Evolutionary conservation across 2,797 vertebrate species (phyloP).

Genomic region (Aselliscus stoliczkanus): DNA sequence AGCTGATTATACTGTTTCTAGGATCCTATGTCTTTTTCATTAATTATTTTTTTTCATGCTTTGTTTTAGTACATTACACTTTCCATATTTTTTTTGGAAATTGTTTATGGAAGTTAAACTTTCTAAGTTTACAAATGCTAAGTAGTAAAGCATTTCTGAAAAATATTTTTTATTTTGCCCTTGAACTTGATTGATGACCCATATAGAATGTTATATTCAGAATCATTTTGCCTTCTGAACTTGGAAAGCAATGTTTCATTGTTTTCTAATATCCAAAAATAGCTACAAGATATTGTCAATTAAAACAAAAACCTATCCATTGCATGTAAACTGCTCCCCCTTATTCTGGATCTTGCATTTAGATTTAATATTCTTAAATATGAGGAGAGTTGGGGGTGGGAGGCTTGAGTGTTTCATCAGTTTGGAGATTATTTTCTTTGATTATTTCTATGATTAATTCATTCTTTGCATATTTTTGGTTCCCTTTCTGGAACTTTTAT

Average conservation of each 20-base stretch:
- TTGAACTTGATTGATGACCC: conserved; percentile 26
- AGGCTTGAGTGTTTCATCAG: background rate
- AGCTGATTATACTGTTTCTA: background rate
- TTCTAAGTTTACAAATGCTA: too few relatives aligned
- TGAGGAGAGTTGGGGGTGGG: background rate
- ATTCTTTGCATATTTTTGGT: background rate
- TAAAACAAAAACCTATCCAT: background rate
- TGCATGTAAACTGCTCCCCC: background rate
- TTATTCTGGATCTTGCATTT: background rate
- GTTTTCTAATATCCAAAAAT: background rate
- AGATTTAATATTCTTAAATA: background rate
- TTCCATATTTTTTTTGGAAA: background rate
- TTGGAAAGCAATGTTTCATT: conserved; percentile 24
- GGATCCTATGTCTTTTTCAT: background rate
- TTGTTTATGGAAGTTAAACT: background rate
- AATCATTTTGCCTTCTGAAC: background rate
- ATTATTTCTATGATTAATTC: background rate
- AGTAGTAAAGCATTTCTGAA: background rate
- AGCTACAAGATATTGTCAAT: background rate
- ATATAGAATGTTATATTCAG: background rate
- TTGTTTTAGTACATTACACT: background rate
- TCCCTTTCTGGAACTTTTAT: background rate
- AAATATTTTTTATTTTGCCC: conserved; percentile 23
- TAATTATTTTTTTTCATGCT: background rate
- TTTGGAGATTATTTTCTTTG: background rate